phyloP scores from a whole-genome alignment of 2,888 invertebrate genomes.

The Sepioteuthis lessoniana region DNA sequence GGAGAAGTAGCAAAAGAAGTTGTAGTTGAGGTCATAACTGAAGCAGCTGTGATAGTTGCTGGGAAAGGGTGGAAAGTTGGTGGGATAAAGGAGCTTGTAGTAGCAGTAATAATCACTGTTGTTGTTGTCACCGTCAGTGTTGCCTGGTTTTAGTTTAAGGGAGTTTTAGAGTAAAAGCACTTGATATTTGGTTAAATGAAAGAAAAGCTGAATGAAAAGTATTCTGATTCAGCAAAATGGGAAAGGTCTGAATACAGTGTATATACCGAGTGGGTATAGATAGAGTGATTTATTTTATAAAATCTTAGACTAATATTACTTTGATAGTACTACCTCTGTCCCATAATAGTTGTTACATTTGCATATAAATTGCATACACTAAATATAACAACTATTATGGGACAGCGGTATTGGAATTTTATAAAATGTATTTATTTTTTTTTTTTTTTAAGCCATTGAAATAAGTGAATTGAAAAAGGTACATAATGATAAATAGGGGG shows the following conservation, averaged over 20 bases:
- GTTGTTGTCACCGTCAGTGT: background rate
- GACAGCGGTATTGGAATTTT: too few relatives aligned
- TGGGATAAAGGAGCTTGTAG: too few relatives aligned
- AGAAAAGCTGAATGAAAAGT: background rate
- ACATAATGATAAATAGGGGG: background rate
- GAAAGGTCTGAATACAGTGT: background rate
- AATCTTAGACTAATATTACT: background rate
- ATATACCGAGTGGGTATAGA: background rate
- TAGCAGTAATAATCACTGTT: background rate
- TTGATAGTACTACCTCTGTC: too few relatives aligned
- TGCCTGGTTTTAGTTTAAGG: background rate
- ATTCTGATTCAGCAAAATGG: background rate
- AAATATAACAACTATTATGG: too few relatives aligned
- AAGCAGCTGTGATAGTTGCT: background rate
- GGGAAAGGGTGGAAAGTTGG: background rate
- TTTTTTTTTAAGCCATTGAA: too few relatives aligned
- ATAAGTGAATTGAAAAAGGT: background rate
- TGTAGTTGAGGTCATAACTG: conserved; percentile 11
- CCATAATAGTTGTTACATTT: too few relatives aligned
- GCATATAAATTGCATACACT: too few relatives aligned
- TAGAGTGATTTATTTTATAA: background rate
- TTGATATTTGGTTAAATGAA: background rate
- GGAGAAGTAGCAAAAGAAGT: background rate
- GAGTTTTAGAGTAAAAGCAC: background rate
- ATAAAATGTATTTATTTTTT: too few relatives aligned